Evolutionary conservation across 2,797 vertebrate genomes (phyloP), one percentile per base, ranked within the genome.

Genomic region (Pterois miles): DNA sequence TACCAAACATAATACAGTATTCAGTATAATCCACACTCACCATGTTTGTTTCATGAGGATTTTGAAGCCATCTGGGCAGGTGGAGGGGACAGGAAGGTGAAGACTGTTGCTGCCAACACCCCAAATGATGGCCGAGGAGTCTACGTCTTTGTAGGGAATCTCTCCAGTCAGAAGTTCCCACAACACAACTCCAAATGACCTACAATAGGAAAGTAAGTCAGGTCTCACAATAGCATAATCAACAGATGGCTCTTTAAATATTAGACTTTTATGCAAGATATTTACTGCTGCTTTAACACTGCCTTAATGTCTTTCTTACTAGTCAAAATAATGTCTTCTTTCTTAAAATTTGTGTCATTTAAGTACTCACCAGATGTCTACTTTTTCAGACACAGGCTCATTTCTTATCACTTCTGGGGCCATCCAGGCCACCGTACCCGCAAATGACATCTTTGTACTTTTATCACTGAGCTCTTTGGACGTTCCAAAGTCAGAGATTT

Each of bases 21-120:
- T n/a, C n/a, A n/a, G n/a, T 11, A 6, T 34, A 16, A 50, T 68
- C 53, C 10, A 54, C 27, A 34, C 94, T 95, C 94, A 99, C 98
- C 98, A 99, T 25, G 97, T 97, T 90, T 99, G 98, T 89, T 98
- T 99, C 98, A 99, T 99, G 80, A 99, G 98, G 93, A 99, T 98
- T 94, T 99, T 99, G 94, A 99, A 99, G 78, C 98, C 98, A 40
- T 99, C 98, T 0, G 98, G 98, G 89, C 98, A 99, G 43, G 98
- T 99, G 62, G 98, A 98, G 71, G 98, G 98, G 71, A 99, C 98
- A 0, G 98, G 98, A 76, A 99, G 98, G 89, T 99, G 98, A 4
- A 99, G 95, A 84, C 98, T 99, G 89, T 99, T 99, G 87, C 98
- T 99, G 71, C 98, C 98, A 16, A 99, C 98, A 6, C 98, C 98